Percentiles rank a stretch among this genome's conserved stretches.
Conservation (phyloP, 2,888 invertebrate species). For the Eilema sororculum region DNA sequence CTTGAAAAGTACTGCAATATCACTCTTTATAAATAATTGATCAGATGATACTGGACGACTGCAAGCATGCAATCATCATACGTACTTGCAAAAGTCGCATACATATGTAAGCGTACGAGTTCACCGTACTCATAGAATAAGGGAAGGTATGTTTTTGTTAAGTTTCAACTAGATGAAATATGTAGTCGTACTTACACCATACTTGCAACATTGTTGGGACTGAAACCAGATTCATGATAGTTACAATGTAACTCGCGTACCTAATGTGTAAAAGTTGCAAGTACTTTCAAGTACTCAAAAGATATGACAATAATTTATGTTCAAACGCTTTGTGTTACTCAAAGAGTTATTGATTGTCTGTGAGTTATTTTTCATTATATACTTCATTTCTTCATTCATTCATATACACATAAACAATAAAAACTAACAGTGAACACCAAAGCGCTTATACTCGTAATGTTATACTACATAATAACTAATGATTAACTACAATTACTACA, state of each 20-base stretch:
- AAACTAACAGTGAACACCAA: too few relatives aligned
- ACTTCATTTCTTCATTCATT: too few relatives aligned
- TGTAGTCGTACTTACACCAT: background rate
- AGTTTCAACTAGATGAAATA: conserved; percentile 5
- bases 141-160: background rate
- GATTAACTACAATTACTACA: too few relatives aligned
- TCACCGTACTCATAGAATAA: background rate
- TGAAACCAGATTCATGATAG: background rate
- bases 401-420: too few relatives aligned
- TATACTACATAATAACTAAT: too few relatives aligned
- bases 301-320: conserved; percentile 4
- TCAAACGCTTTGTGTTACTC: background rate
- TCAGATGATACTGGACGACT: too few relatives aligned
- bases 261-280: background rate
- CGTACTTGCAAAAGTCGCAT: background rate
- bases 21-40: background rate
- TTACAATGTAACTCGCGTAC: background rate
- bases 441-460: too few relatives aligned
- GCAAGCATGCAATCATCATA: background rate
- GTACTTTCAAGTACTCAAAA: background rate
- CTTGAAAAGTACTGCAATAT: background rate
- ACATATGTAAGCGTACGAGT: background rate
- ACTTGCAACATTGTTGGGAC: background rate
- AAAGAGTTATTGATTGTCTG: background rate
- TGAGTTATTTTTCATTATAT: background rate